Percentiles rank a stretch among this genome's conserved stretches.
phyloP scores from a whole-genome alignment of 2,113 vertebrate genomes.

The Gadus chalcogrammus region DNA sequence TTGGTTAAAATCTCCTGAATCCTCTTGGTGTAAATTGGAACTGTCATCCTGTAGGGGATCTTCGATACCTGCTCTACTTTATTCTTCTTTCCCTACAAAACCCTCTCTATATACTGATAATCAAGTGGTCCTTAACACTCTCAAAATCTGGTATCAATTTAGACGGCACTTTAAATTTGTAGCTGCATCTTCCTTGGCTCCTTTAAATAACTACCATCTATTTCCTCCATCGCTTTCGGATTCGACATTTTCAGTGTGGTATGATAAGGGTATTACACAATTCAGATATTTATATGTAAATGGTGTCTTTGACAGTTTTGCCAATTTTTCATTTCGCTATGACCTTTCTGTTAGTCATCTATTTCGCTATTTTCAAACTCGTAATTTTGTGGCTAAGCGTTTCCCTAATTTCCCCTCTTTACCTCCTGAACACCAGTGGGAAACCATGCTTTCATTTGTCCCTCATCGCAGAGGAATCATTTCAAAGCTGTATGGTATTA shows the following conservation, averaged over 20 bases:
- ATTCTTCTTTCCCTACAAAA: slow-evolving; percentile 2
- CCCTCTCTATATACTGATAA: slow-evolving; percentile 13
- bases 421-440: neutral
- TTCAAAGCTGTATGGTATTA: slow-evolving; percentile 3
- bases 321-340: slow-evolving; percentile 6
- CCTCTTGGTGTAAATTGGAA: slow-evolving; percentile 13
- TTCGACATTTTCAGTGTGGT: slow-evolving; percentile 4
- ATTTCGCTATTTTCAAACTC: slow-evolving; percentile 10
- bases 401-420: neutral
- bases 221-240: slow-evolving; percentile 7
- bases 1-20: too few relatives aligned
- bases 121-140: slow-evolving; percentile 10
- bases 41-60: slow-evolving; percentile 3
- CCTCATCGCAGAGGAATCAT: slow-evolving; percentile 8
- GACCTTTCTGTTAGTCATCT: neutral
- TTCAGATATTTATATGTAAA: slow-evolving; percentile 11
- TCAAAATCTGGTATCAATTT: slow-evolving; percentile 27
- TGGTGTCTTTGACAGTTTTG: slow-evolving; percentile 11
- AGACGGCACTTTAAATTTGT: slow-evolving; percentile 8
- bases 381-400: slow-evolving; percentile 7
- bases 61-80: slow-evolving; percentile 16
- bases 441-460: slow-evolving; percentile 2
- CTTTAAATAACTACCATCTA: slow-evolving; percentile 10
- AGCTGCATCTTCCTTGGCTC: slow-evolving; percentile 6
- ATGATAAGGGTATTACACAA: slow-evolving; percentile 5